Percentiles rank a stretch among this genome's conserved stretches.
Evolutionary conservation across 2,888 invertebrate species (phyloP).

Genomic region (Euproctis similis): DNA sequence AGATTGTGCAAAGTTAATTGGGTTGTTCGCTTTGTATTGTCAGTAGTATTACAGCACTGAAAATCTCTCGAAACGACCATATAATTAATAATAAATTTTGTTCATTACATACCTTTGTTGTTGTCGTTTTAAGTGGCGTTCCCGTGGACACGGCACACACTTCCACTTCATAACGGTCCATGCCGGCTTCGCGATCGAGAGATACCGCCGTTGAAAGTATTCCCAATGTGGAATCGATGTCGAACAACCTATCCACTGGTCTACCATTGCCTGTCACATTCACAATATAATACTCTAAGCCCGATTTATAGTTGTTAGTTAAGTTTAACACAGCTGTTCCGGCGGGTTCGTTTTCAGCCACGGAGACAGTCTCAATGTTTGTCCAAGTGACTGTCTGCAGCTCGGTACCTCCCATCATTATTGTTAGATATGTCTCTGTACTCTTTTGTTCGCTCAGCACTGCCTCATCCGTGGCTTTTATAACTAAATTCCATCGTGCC

Average conservation of each 20-base stretch:
- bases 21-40: conserved; percentile 45
- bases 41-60: conserved; percentile 28
- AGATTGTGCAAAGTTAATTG: conserved; percentile 65
- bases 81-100: background rate
- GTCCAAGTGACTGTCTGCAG: conserved; percentile 77
- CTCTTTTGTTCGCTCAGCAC: conserved; percentile 91
- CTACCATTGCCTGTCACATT: conserved; percentile 84
- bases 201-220: conserved; percentile 89
- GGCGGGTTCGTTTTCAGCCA: conserved; percentile 91
- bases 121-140: conserved; percentile 83
- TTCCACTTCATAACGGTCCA: conserved; percentile 88
- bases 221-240: conserved; percentile 91
- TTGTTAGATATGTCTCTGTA: conserved; percentile 89
- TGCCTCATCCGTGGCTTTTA: conserved; percentile 94
- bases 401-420: conserved; percentile 81
- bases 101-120: conserved; percentile 84
- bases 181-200: conserved; percentile 89
- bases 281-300: conserved; percentile 93
- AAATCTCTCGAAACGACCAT: background rate
- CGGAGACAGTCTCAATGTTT: conserved; percentile 82
- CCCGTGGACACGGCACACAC: conserved; percentile 88
- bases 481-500: conserved; percentile 86
- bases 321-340: conserved; percentile 91
- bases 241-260: conserved; percentile 92
- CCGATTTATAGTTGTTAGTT: conserved; percentile 79